A percentile compares a stretch with the other conserved stretches of the same genome.
Conservation (phyloP, 1,140 invertebrate genomes). For the Leptestheria dahalacensis region DNA sequence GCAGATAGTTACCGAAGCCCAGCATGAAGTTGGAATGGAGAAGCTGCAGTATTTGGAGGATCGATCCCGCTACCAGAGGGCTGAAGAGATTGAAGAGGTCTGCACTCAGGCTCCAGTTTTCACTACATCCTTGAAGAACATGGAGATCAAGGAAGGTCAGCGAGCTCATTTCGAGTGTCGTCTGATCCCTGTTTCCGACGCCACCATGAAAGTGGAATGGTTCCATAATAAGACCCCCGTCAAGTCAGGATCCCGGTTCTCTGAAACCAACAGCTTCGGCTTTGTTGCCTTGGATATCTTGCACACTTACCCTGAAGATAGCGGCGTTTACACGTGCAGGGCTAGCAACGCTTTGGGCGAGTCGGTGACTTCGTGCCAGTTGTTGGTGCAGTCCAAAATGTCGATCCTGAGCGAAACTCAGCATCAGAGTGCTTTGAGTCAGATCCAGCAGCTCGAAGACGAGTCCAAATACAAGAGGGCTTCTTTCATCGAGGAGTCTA, state of each 20-base stretch:
- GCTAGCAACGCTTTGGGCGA: slow-evolving; percentile 73
- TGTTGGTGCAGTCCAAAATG: slow-evolving; percentile 65
- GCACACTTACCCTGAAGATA: slow-evolving; percentile 78
- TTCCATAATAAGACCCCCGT: slow-evolving; percentile 81
- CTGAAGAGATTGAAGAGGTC: slow-evolving; percentile 58
- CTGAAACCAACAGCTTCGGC: slow-evolving; percentile 85
- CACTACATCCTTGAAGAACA: slow-evolving; percentile 73
- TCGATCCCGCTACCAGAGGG: slow-evolving; percentile 53
- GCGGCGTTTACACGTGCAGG: slow-evolving; percentile 77
- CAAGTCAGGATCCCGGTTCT: slow-evolving; percentile 73
- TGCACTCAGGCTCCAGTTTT: slow-evolving; percentile 79
- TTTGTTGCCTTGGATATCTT: slow-evolving; percentile 85
- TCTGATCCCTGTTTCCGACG: slow-evolving; percentile 87
- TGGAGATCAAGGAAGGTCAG: slow-evolving; percentile 87
- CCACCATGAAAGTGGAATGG: slow-evolving; percentile 95
- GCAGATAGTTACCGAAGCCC: slow-evolving; percentile 63
- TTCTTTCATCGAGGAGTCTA: slow-evolving; percentile 50
- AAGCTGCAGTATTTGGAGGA: slow-evolving; percentile 79
- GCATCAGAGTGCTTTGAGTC: slow-evolving; percentile 59
- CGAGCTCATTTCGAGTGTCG: slow-evolving; percentile 90
- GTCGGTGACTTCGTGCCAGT: slow-evolving; percentile 63
- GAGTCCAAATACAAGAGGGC: slow-evolving; percentile 48
- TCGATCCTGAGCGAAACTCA: slow-evolving; percentile 72
- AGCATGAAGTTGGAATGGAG: slow-evolving; percentile 67
- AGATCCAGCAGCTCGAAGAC: slow-evolving; percentile 73